Conservation (phyloP, 2,888 invertebrate species). For the Acronicta psi region DNA sequence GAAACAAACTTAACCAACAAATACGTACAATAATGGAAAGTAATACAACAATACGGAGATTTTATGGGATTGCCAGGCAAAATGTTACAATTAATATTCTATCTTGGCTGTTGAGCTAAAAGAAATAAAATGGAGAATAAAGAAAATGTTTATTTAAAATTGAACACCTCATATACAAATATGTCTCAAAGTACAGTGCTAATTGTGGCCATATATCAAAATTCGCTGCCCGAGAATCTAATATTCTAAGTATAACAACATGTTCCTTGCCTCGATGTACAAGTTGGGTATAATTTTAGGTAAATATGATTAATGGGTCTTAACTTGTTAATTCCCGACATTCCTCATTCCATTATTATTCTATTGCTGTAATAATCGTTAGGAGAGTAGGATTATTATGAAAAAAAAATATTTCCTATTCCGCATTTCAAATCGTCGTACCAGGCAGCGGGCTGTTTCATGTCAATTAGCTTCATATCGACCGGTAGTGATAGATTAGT, state of each 20-base stretch:
- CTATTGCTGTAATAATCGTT: constrained; percentile 21
- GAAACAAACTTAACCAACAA: no score
- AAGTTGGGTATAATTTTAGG: constrained; percentile 25
- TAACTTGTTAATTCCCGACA: constrained; percentile 12
- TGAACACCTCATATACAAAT: background rate
- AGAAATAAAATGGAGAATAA: no score
- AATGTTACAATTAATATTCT: no score
- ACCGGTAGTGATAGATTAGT: constrained; percentile 45
- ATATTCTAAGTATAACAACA: constrained; percentile 2
- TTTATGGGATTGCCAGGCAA: no score
- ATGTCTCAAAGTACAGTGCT: constrained; percentile 1
- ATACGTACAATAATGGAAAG: no score
- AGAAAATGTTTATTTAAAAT: background rate
- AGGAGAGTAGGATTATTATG: constrained; percentile 30
- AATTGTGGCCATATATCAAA: constrained; percentile 18
- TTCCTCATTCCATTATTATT: constrained; percentile 30
- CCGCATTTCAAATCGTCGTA: constrained; percentile 36
- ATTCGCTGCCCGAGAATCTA: constrained; percentile 7
- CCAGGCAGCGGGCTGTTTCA: constrained; percentile 38
- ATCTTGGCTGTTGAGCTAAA: no score
- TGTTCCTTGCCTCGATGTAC: background rate
- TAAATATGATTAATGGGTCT: constrained; percentile 25
- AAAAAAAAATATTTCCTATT: constrained; percentile 46
- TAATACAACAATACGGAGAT: no score
- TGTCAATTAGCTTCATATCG: constrained; percentile 40